Percentiles rank a stretch among this genome's conserved stretches.
Conservation (phyloP, 2,888 invertebrate species). For the Bruchidius siliquastri region DNA sequence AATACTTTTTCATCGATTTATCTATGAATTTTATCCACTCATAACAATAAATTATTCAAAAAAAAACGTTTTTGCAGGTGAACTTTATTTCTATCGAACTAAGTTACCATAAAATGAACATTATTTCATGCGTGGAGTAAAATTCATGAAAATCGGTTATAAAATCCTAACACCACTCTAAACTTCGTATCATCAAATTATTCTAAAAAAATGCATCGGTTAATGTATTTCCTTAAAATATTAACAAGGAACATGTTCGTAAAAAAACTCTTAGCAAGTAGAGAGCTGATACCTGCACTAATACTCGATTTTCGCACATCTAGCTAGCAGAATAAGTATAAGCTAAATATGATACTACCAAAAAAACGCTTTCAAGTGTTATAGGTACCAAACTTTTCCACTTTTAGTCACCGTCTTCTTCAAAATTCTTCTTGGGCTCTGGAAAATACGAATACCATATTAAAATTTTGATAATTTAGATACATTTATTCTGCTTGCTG, state of each 20-base stretch:
- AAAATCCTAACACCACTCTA: no score
- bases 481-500: background rate
- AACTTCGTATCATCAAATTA: no score
- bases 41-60: no score
- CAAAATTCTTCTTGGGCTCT: background rate
- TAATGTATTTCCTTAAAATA: no score
- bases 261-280: background rate
- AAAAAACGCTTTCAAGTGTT: background rate
- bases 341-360: background rate
- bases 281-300: background rate
- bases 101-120: no score
- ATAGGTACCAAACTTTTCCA: background rate
- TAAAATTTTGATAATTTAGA: background rate
- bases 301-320: background rate
- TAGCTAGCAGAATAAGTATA: background rate
- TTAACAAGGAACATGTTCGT: background rate
- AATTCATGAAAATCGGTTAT: no score
- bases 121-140: no score
- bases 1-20: no score
- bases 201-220: no score
- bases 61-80: no score
- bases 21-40: no score
- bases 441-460: background rate
- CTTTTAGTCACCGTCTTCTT: background rate
- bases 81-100: no score